Percentiles rank a stretch among this genome's conserved stretches.
phyloP scores from a whole-genome alignment of 2,888 invertebrate species.

The Drosophila pseudotalamancana region DNA sequence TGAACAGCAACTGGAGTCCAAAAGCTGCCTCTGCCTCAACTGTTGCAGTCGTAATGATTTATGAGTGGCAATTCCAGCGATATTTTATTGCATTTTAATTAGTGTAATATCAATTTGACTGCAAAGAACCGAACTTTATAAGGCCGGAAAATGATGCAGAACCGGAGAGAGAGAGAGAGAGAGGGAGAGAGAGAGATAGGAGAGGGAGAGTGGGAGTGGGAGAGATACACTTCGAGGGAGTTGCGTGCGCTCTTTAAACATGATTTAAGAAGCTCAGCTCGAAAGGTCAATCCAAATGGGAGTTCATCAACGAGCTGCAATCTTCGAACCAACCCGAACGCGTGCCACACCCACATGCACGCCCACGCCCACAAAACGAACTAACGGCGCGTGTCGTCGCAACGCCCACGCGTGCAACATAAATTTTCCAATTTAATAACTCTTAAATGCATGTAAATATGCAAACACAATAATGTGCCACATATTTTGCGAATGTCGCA shows the following conservation, averaged over 20 bases:
- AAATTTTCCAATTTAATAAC: slow-evolving; percentile 77
- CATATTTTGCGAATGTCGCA: slow-evolving; percentile 75
- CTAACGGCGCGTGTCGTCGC: slow-evolving; percentile 77
- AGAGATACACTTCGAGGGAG: slow-evolving; percentile 12
- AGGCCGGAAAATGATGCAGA: not conserved
- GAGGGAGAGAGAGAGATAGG: not conserved
- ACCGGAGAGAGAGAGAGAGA: not conserved
- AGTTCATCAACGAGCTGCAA: slow-evolving; percentile 6
- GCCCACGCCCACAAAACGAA: slow-evolving; percentile 14
- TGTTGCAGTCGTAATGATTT: slow-evolving; percentile 70
- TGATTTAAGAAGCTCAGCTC: slow-evolving; percentile 47
- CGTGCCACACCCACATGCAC: slow-evolving; percentile 58
- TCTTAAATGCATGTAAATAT: slow-evolving; percentile 75
- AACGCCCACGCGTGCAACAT: slow-evolving; percentile 62
- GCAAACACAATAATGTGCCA: slow-evolving; percentile 70
- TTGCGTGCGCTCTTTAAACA: slow-evolving; percentile 56
- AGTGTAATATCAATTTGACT: slow-evolving; percentile 82
- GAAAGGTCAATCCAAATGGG: slow-evolving; percentile 37
- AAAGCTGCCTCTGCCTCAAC: slow-evolving; percentile 35
- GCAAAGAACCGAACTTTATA: slow-evolving; percentile 27
- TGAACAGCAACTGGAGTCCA: too few species aligned
- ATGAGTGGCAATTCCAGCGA: slow-evolving; percentile 72
- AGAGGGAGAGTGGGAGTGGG: not conserved
- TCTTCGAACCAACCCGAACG: not conserved
- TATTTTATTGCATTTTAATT: slow-evolving; percentile 83